phyloP scores from a whole-genome alignment of 1,140 invertebrate genomes.

The Aphelenchoides avenae region DNA sequence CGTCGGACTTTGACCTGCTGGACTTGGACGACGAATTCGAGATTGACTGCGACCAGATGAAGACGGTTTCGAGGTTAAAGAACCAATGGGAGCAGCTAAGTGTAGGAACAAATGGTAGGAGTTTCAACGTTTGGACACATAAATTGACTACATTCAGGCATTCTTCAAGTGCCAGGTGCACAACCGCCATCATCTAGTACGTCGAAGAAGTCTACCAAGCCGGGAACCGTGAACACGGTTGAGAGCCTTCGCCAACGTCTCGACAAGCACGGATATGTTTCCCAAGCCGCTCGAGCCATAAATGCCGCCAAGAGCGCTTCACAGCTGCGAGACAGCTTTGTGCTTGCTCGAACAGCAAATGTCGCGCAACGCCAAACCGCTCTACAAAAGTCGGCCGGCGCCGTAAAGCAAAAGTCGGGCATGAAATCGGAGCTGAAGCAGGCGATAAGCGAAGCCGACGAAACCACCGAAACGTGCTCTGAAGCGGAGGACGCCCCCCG shows the following conservation, averaged over 20 bases:
- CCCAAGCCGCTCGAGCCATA: slow-evolving; percentile 40
- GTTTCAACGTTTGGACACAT: too few species aligned
- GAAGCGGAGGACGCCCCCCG: too few species aligned
- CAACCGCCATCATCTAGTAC: slow-evolving; percentile 5
- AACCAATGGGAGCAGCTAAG: slow-evolving; percentile 56
- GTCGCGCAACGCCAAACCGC: slow-evolving; percentile 40
- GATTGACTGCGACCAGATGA: background rate
- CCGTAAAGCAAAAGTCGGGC: too few species aligned
- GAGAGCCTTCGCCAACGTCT: slow-evolving; percentile 36
- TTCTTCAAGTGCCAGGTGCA: background rate
- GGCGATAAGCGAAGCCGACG: too few species aligned
- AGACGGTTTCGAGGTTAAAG: slow-evolving; percentile 52
- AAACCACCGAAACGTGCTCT: too few species aligned
- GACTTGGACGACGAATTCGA: slow-evolving; percentile 14
- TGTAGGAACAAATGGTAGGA: slow-evolving; percentile 13
- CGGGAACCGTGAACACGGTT: background rate
- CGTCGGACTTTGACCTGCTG: background rate
- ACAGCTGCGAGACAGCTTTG: slow-evolving; percentile 40
- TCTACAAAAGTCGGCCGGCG: slow-evolving; percentile 28
- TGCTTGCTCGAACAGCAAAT: slow-evolving; percentile 36
- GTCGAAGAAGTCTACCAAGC: background rate
- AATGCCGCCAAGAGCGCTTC: slow-evolving; percentile 39
- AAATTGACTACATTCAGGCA: too few species aligned
- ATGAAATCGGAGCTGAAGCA: too few species aligned
- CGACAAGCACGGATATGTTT: slow-evolving; percentile 51